Evolutionary conservation across 2,888 invertebrate species (phyloP), one percentile per base, ranked within the genome.

Genomic region (Terebella lapidaria): DNA sequence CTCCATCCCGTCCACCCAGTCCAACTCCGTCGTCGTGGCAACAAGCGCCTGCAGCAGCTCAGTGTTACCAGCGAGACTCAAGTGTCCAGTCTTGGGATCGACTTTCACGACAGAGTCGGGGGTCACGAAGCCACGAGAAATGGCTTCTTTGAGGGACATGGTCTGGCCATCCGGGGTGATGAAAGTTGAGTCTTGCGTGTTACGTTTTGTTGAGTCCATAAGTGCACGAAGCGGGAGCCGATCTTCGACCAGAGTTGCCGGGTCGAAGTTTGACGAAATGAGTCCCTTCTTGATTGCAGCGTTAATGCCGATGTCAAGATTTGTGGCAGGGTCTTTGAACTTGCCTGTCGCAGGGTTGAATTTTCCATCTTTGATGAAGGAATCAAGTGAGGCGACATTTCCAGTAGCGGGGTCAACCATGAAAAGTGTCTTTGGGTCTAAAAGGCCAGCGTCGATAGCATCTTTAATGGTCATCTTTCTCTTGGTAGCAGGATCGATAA

Each of bases 281-380:
- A 75, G 61, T 1, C 94, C 94, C 77, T 90, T 84, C 74, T 91
- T 91, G 0, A 92, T 88, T n/a, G 93, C 94, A 72, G 91, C 82
- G 67, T 74, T 84, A 59, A 89, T 81, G 65, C 84, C 84, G 30
- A 87, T 77, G 51, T 81, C 80, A 59, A 81, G 85, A 18, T 89
- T 89, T 2, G 87, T 84, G 70, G 84, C 85, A 27, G 85, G 84
- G 75, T 88, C 88, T 70, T 72, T 69, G 61, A 86, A 88, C n/a
- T 87, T 82, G n/a, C 82, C 81, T 25, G 76, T 73, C 30, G 71
- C 68, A 2, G 77, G 72, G 81, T 92, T 90, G 70, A 92, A 85
- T 26, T 76, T 74, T n/a, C 74, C 77, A 22, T 71, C 63, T 28
- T 71, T 71, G 28, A 74, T 72, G 24, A 74, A 59, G 3, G 71